Conservation (phyloP, 2,888 invertebrate genomes). For the Nowickia ferox region DNA sequence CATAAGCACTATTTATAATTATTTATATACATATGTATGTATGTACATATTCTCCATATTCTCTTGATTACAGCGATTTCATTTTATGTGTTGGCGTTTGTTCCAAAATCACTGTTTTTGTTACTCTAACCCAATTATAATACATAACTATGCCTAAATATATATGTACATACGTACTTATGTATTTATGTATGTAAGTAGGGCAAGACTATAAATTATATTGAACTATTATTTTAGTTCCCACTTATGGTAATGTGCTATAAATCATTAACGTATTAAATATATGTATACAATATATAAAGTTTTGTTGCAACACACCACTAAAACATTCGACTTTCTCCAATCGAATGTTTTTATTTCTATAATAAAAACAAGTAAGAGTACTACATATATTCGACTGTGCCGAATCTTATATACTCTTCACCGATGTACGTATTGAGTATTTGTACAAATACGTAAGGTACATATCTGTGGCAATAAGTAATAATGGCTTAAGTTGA, state of each 20-base stretch:
- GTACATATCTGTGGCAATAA: too few species aligned
- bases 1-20: slow-evolving; percentile 67
- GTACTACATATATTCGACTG: too few species aligned
- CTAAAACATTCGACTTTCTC: too few species aligned
- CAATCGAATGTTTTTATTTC: too few species aligned
- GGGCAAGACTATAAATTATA: slow-evolving; percentile 30
- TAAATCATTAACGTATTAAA: background rate
- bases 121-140: slow-evolving; percentile 57
- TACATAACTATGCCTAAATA: background rate
- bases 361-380: too few species aligned
- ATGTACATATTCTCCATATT: background rate
- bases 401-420: too few species aligned
- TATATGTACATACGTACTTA: too few species aligned
- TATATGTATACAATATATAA: background rate
- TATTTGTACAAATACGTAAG: too few species aligned
- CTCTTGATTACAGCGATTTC: slow-evolving; percentile 58
- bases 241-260: slow-evolving; percentile 12
- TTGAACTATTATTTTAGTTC: slow-evolving; percentile 54
- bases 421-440: too few species aligned
- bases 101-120: slow-evolving; percentile 51
- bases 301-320: too few species aligned
- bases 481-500: too few species aligned
- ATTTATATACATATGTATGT: too few species aligned
- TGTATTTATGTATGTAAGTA: background rate
- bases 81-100: slow-evolving; percentile 41